Evolutionary conservation across 2,113 vertebrate genomes (phyloP), one percentile per base, ranked within the genome.

Genomic region (Rhynchomys soricoides): DNA sequence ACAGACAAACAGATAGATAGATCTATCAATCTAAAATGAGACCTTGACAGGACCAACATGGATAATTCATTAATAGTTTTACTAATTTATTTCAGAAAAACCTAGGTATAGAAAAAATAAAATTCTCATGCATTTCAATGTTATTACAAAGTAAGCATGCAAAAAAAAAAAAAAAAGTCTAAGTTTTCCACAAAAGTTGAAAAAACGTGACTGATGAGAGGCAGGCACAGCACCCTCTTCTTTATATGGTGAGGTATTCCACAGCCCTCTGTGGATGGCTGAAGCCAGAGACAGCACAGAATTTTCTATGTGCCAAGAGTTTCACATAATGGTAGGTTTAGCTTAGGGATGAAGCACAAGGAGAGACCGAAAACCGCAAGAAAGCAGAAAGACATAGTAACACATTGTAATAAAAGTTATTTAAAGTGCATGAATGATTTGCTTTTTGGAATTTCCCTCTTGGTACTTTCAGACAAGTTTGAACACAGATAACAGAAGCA

Each of bases 261-360:
- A 45, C n/a, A 12, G 5, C 17, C 17, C 7, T 74, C 40, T 34
- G 52, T 21, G n/a, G 16, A 24, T 21, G 26, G 16, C n/a, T 34
- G 26, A 62, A 31, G 5, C 71, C 40, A 59, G 7, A 29, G n/a
- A 62, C 19, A 24, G 17, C 40, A 59, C 26, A 13, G 9, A 59
- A 7, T 16, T 10, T 7, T 45, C 9, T 9, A 2, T 16, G 6
- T 15, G 26, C 55, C 19, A 24, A 43, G 3, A 1, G 34, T 45
- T 77, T 15, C n/a, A 34, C 3, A 59, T n/a, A 3, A 85, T n/a
- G 11, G 26, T 13, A 16, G n/a, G 9, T 64, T 59, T 74, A 92
- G 31, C 34, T 91, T 79, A 68, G 8, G 17, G 16, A 57, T 19
- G 16, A 45, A n/a, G 8, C 43, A 62, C 37, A 52, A 19, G 31